A percentile compares a stretch with the other conserved stretches of the same genome.
phyloP scores from a whole-genome alignment of 2,797 vertebrate genomes.

The Takifugu rubripes region DNA sequence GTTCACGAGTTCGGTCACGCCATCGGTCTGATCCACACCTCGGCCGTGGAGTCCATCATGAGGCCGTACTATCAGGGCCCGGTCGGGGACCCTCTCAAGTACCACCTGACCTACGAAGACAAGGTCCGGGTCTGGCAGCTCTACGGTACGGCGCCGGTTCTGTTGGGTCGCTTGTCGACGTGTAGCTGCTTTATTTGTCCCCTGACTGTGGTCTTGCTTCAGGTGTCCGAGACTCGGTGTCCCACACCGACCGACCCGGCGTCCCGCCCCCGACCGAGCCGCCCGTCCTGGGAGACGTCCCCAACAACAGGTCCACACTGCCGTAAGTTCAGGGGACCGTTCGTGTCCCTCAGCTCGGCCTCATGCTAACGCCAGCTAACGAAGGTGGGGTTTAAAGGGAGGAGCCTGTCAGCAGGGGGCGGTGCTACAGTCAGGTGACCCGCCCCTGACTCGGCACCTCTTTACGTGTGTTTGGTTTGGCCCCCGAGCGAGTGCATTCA shows the following conservation, averaged over 20 bases:
- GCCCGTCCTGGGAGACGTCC: constrained; percentile 85
- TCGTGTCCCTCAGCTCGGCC: neutral
- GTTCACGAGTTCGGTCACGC: constrained; percentile 97
- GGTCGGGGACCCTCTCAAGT: constrained; percentile 93
- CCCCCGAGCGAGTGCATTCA: too few relatives aligned
- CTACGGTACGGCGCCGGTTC: constrained; percentile 76
- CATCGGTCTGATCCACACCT: constrained; percentile 91
- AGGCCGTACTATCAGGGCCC: constrained; percentile 96
- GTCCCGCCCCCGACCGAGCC: constrained; percentile 80
- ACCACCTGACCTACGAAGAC: constrained; percentile 91
- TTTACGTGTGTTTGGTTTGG: too few relatives aligned
- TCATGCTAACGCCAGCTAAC: too few relatives aligned
- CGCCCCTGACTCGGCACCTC: too few relatives aligned
- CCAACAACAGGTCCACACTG: constrained; percentile 82
- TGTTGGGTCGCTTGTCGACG: neutral
- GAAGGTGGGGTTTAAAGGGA: too few relatives aligned
- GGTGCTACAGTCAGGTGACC: too few relatives aligned
- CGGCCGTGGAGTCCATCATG: constrained; percentile 92
- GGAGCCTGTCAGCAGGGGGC: too few relatives aligned
- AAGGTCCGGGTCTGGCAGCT: constrained; percentile 95
- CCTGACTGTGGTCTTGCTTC: neutral
- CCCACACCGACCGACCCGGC: constrained; percentile 83
- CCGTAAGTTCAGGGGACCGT: constrained; percentile 67
- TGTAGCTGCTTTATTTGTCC: neutral
- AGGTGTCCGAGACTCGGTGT: constrained; percentile 90